phyloP scores from a whole-genome alignment of 35 echinoderm and acorn worm genomes.

The Apostichopus californicus region DNA sequence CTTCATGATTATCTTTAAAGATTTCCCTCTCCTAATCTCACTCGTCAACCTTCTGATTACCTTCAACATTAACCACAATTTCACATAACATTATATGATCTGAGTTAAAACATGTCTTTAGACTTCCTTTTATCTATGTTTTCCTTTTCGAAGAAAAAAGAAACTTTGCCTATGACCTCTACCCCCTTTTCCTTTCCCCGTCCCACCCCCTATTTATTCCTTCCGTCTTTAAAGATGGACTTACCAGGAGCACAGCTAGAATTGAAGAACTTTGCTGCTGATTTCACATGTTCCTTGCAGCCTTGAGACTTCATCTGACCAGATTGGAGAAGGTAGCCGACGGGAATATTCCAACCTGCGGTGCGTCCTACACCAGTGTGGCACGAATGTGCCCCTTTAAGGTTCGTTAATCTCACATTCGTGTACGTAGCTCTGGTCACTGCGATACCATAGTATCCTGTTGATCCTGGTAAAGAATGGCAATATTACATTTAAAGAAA shows the following conservation, averaged over 20 bases:
- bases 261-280: slow-evolving; percentile 69
- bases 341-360: slow-evolving; percentile 89
- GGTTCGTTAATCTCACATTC: slow-evolving; percentile 49
- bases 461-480: neutral
- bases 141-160: neutral
- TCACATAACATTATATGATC: too few species aligned
- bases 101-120: too few species aligned
- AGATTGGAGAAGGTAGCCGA: slow-evolving; percentile 62
- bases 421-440: slow-evolving; percentile 56
- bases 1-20: too few species aligned
- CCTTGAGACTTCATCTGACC: slow-evolving; percentile 48
- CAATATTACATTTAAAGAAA: too few species aligned
- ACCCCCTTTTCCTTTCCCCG: too few species aligned
- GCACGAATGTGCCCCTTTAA: slow-evolving; percentile 60
- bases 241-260: slow-evolving; percentile 89
- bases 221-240: neutral
- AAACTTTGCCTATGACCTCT: too few species aligned
- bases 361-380: slow-evolving; percentile 81
- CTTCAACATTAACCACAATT: too few species aligned
- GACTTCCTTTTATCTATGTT: too few species aligned
- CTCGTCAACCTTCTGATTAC: too few species aligned
- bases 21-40: too few species aligned
- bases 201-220: too few species aligned
- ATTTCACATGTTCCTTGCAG: slow-evolving; percentile 61
- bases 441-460: slow-evolving; percentile 74